Conservation (phyloP, 2,797 vertebrate species). For the Gadopsis marmoratus region DNA sequence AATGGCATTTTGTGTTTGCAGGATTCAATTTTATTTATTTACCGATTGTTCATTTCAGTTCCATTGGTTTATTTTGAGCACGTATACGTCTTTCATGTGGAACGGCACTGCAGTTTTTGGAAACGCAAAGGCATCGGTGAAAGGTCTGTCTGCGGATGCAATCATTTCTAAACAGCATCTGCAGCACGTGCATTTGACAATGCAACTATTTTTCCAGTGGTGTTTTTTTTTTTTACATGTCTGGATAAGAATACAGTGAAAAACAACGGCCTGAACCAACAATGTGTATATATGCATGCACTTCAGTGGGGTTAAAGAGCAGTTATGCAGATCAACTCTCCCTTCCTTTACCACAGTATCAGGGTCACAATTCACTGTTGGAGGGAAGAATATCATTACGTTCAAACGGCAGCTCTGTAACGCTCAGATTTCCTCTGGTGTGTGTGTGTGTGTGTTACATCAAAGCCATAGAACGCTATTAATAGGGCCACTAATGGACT, state of each 20-base stretch:
- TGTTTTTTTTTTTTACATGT: neutral
- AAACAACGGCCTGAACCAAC: neutral
- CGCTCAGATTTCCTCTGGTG: constrained; percentile 59
- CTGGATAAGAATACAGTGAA: accelerated
- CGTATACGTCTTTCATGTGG: neutral
- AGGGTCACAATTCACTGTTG: constrained; percentile 57
- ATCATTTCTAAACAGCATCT: neutral
- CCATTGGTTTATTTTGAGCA: constrained; percentile 1
- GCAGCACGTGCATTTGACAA: neutral
- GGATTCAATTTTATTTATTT: neutral
- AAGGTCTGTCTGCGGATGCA: neutral
- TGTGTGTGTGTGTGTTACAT: constrained; percentile 60
- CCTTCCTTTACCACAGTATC: constrained; percentile 24
- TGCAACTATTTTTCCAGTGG: neutral
- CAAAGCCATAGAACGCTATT: constrained; percentile 71
- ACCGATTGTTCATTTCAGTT: neutral
- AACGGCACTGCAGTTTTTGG: neutral
- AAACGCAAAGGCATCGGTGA: neutral
- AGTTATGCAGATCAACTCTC: constrained; percentile 51
- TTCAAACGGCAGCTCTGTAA: constrained; percentile 53
- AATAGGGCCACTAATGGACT: constrained; percentile 77
- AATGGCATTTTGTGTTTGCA: neutral
- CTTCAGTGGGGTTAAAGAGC: constrained; percentile 53
- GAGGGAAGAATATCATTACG: constrained; percentile 59
- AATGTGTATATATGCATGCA: neutral